These are phyloP conservation scores for Craniophora ligustri DNA, from an alignment of 2,888 invertebrate genomes.

Conservation along the genomic window DNA sequence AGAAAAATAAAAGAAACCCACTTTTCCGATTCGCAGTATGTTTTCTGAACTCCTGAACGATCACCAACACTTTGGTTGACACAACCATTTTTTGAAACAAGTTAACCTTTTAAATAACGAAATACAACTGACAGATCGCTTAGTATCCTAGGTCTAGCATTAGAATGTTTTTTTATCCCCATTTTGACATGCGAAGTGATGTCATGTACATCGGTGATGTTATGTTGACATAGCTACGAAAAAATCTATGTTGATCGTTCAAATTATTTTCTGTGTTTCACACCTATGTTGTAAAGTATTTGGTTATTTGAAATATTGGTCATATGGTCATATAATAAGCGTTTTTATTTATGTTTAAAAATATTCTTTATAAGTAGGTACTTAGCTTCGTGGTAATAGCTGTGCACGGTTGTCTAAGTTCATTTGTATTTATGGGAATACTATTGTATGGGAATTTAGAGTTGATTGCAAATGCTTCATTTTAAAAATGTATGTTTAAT, in stretches of 20 bases:
- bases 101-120: constrained; percentile 39
- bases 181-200: constrained; percentile 67
- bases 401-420: too few species aligned
- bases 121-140: constrained; percentile 54
- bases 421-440: too few species aligned
- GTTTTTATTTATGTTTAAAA: not conserved
- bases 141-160: constrained; percentile 38
- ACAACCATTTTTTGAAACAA: constrained; percentile 63
- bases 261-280: constrained; percentile 41
- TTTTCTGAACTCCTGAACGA: constrained; percentile 60
- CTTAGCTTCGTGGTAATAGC: too few species aligned
- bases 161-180: constrained; percentile 58
- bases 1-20: constrained; percentile 53
- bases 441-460: too few species aligned
- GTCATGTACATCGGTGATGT: constrained; percentile 63
- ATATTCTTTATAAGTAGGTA: too few species aligned
- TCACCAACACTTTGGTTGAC: constrained; percentile 60
- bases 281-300: constrained; percentile 31
- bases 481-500: too few species aligned
- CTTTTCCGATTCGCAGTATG: constrained; percentile 55
- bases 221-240: constrained; percentile 55
- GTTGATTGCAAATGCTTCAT: too few species aligned
- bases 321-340: not conserved
- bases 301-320: constrained; percentile 24
- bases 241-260: constrained; percentile 55